These are phyloP conservation scores for Oxytorus armatus DNA, from an alignment of 2,888 invertebrate species.

Conservation along the genomic window DNA sequence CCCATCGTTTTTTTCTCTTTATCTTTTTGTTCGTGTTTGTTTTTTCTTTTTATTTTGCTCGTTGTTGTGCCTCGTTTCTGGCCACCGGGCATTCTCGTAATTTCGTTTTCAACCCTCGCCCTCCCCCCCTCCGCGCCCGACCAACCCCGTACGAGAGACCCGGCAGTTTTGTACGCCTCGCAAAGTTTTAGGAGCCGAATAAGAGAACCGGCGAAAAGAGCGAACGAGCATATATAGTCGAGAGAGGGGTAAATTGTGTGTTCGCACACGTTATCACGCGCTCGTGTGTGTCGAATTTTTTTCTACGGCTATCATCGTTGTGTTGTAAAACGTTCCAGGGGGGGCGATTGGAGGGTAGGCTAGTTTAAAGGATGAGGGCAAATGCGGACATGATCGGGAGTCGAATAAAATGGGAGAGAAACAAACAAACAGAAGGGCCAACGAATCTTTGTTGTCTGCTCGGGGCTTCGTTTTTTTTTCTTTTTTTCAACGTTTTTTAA, in stretches of 20 bases:
- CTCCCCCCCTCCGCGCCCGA: constrained; percentile 7
- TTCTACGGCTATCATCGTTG: constrained; percentile 30
- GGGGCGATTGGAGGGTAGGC: not conserved
- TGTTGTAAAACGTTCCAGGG: not conserved
- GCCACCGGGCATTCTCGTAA: constrained; percentile 63
- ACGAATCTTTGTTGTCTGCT: constrained; percentile 58
- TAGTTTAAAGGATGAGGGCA: too few species aligned
- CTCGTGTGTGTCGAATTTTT: constrained; percentile 11
- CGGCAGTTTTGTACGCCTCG: constrained; percentile 46
- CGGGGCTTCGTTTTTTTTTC: constrained; percentile 32
- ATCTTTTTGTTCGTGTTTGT: too few species aligned
- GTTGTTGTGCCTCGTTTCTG: constrained; percentile 33
- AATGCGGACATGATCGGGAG: constrained; percentile 36
- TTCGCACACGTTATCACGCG: constrained; percentile 48
- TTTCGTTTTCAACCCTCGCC: constrained; percentile 59
- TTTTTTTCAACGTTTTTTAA: constrained; percentile 42
- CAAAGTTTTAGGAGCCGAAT: constrained; percentile 63
- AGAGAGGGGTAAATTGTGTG: constrained; percentile 42
- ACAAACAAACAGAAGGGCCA: constrained; percentile 12
- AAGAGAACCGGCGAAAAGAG: constrained; percentile 42
- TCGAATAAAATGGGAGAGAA: constrained; percentile 16
- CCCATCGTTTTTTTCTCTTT: constrained; percentile 69
- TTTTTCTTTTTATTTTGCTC: constrained; percentile 5
- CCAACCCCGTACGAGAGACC: constrained; percentile 6
- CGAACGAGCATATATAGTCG: constrained; percentile 29